These are phyloP conservation scores for Sarcophaga bullata DNA, from an alignment of 1,140 invertebrate species.

Conservation along the genomic window DNA sequence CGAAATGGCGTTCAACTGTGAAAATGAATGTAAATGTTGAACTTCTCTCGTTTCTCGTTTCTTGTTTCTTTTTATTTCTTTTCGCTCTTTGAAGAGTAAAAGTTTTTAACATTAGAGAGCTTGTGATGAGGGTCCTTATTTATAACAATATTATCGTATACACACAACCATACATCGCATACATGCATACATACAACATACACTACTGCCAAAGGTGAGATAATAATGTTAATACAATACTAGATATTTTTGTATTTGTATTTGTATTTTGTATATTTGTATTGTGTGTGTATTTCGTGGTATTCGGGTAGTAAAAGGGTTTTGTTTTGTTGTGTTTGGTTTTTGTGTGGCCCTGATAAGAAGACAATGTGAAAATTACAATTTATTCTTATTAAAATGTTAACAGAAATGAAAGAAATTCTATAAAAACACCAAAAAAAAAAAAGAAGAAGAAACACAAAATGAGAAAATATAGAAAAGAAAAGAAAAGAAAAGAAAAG, in stretches of 20 bases:
- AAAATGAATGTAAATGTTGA: slow-evolving; percentile 35
- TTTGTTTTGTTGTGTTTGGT: background rate
- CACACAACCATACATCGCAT: too few species aligned
- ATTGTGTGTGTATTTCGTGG: background rate
- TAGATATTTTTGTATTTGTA: background rate
- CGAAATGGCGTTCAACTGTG: slow-evolving; percentile 18
- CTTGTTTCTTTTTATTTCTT: background rate
- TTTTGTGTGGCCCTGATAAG: background rate
- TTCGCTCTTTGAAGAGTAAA: slow-evolving; percentile 16
- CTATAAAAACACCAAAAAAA: background rate
- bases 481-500: background rate
- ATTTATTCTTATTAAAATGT: slow-evolving; percentile 39
- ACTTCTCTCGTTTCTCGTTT: slow-evolving; percentile 2
- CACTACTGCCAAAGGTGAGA: background rate
- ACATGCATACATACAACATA: background rate
- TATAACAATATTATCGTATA: background rate
- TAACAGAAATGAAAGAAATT: background rate
- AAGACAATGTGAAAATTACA: slow-evolving; percentile 37
- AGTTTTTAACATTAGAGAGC: slow-evolving; percentile 26
- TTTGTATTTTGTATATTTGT: background rate
- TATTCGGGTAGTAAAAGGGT: background rate
- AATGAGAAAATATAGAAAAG: background rate
- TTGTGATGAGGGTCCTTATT: background rate
- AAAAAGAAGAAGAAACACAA: background rate
- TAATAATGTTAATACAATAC: too few species aligned